A percentile compares a stretch with the other conserved stretches of the same genome.
These are phyloP conservation scores for Rhizoglyphus robini DNA, from an alignment of 1,140 invertebrate genomes.

Conservation along the genomic window DNA sequence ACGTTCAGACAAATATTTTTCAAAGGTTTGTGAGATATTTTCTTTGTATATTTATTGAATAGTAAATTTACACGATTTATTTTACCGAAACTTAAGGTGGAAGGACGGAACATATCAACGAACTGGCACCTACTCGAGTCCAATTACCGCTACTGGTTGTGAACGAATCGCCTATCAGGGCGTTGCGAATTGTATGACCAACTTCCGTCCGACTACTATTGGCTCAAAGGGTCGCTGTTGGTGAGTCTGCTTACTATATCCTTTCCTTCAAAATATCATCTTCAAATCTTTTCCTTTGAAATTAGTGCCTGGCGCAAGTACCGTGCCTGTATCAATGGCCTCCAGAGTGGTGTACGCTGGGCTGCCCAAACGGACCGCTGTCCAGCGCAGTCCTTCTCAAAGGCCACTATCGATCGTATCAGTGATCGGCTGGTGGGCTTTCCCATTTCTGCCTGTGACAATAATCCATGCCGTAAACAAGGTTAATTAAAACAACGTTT, in stretches of 20 bases:
- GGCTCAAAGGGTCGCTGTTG: neutral
- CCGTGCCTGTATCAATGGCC: neutral
- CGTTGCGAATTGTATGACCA: constrained; percentile 8
- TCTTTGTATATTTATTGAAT: no score
- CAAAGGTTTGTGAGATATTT: no score
- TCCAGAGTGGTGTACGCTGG: neutral
- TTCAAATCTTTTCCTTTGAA: no score
- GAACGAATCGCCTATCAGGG: constrained; percentile 10
- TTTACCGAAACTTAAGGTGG: no score
- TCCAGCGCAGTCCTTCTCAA: constrained; percentile 6
- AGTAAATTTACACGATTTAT: no score
- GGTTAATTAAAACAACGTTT: no score
- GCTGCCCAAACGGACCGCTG: neutral
- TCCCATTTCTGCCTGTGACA: neutral
- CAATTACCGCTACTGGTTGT: neutral
- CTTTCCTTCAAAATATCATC: no score
- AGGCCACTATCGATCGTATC: neutral
- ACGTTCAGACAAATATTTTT: no score
- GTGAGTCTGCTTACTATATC: neutral
- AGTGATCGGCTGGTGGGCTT: neutral
- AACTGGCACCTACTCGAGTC: neutral
- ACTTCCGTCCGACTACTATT: neutral
- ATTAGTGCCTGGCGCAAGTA: constrained; percentile 8
- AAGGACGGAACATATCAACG: neutral
- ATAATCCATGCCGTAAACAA: neutral